These are phyloP conservation scores for Apteryx owenii DNA, from an alignment of 2,113 vertebrate genomes.

Conservation along the genomic window DNA sequence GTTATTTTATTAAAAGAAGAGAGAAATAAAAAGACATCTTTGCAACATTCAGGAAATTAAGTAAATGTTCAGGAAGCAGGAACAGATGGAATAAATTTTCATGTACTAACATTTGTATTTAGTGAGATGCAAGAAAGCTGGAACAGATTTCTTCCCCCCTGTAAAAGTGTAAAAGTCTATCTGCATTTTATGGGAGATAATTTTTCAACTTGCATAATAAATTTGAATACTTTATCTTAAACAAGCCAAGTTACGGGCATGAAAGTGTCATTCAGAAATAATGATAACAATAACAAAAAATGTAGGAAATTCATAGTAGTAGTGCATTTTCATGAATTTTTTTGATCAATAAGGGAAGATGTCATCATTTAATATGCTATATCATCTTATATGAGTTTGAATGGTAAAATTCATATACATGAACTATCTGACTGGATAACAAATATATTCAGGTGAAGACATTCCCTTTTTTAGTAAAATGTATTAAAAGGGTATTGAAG, in stretches of 20 bases:
- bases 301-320: not conserved
- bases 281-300: not conserved
- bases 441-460: not conserved
- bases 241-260: not conserved
- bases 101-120: not conserved
- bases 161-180: not conserved
- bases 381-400: not conserved
- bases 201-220: not conserved
- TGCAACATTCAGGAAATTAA: not conserved
- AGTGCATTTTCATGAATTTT: not conserved
- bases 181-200: accelerated
- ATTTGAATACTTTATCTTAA: not conserved
- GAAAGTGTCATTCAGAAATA: not conserved
- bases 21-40: not conserved
- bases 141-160: not conserved
- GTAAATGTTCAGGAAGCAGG: not conserved
- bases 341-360: not conserved
- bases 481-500: accelerated
- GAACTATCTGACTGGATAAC: not conserved
- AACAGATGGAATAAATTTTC: not conserved
- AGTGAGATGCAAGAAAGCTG: not conserved
- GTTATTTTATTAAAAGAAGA: not conserved
- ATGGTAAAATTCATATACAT: not conserved
- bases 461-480: not conserved
- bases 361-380: not conserved